Base-by-base conservation (phyloP, 2,797 vertebrate species). In the Notolabrus celidotus region DNA sequence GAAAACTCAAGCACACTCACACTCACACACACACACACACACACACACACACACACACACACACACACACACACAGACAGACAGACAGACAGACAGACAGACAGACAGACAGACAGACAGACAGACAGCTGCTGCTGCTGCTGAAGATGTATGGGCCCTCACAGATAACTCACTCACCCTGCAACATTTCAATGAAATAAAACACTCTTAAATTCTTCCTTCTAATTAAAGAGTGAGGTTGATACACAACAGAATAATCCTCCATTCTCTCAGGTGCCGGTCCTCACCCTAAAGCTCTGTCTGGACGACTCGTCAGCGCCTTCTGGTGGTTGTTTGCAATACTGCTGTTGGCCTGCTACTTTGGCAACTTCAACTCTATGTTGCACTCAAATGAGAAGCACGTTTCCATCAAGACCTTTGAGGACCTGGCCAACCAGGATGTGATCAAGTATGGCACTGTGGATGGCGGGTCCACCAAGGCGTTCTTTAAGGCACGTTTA, bases 251-350 rank as follows among this genome's bases (percentile, higher is more conserved):
- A n/a, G n/a, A n/a, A n/a, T n/a, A n/a, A n/a, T n/a, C n/a, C n/a
- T n/a, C n/a, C n/a, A n/a, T 12, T 1, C 41, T 12, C 8, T 7
- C 75, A 97, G 96, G 96, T 38, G 94, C 92, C 7, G 95, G 93
- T 1, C 96, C 96, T 67, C 94, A 95, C 47, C 96, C 96, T 1
- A 97, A 93, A 82, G 93, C 95, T 0, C 62, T 94, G 5, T 95
- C 96, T 0, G 94, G 95, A 53, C 90, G 95, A 2, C 64, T 97
- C 0, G 80, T 97, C 3, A 91, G 94, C 0, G 91, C 95, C 45
- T 89, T 95, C 89, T 97, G 96, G 96, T 97, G 96, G 96, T 67
- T 97, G 5, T 97, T 97, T 79, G 91, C 93, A 19, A 82, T 97
- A 5, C 79, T 95, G 55, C 76, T 97, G 67, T 86, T 97, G 63